These are phyloP conservation scores for Psilanteris sp. DNA, from an alignment of 1,140 invertebrate species.

Conservation along the genomic window DNA sequence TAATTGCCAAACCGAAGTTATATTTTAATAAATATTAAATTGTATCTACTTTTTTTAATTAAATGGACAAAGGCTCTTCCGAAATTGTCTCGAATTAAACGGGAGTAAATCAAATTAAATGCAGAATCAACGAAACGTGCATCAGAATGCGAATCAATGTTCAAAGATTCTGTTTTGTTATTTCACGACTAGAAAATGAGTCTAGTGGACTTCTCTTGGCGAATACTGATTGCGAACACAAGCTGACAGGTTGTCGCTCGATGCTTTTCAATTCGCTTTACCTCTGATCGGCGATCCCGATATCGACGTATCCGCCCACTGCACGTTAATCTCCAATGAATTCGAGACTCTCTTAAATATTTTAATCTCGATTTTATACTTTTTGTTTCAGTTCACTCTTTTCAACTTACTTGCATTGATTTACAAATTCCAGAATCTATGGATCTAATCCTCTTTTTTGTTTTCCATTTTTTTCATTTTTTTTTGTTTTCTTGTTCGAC, in stretches of 20 bases:
- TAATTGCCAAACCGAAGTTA: too few relatives aligned
- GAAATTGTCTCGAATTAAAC: too few relatives aligned
- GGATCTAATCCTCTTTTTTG: constrained; percentile 1
- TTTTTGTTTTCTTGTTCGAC: too few relatives aligned
- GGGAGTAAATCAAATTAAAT: too few relatives aligned
- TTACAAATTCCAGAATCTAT: constrained; percentile 13
- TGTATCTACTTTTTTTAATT: too few relatives aligned
- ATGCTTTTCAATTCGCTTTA: constrained; percentile 55
- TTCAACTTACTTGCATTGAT: constrained; percentile 37
- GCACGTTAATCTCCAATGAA: constrained; percentile 18
- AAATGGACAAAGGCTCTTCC: too few relatives aligned
- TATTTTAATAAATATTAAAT: too few relatives aligned
- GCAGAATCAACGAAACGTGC: too few relatives aligned
- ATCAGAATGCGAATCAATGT: too few relatives aligned
- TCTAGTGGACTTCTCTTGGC: constrained; percentile 8
- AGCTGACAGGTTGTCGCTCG: constrained; percentile 53
- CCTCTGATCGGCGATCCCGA: constrained; percentile 42
- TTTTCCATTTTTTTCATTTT: not conserved
- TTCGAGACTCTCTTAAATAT: constrained; percentile 14
- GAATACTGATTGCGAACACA: constrained; percentile 40
- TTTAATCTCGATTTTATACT: constrained; percentile 28
- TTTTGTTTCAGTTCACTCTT: constrained; percentile 16
- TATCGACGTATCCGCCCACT: constrained; percentile 12
- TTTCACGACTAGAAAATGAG: constrained; percentile 43
- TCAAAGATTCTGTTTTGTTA: too few relatives aligned